Percentiles rank a stretch among this genome's conserved stretches.
phyloP scores from a whole-genome alignment of 2,113 vertebrate species.

The Sylvilagus bachmani region DNA sequence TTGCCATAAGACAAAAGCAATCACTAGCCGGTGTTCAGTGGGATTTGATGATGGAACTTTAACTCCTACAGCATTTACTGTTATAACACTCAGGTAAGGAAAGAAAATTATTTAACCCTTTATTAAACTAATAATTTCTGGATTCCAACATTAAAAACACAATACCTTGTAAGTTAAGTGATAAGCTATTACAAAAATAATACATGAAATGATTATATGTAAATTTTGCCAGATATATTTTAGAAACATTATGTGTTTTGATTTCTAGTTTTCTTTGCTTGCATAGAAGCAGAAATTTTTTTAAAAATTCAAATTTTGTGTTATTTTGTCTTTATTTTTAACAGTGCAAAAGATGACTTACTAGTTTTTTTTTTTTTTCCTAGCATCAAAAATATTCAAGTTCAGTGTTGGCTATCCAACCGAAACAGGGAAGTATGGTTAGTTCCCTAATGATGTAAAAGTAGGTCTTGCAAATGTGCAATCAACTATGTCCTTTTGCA shows the following conservation, averaged over 20 bases:
- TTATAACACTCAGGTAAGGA: slow-evolving; percentile 25
- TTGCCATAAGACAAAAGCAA: slow-evolving; percentile 74
- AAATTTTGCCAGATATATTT: neutral
- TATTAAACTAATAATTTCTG: slow-evolving; percentile 36
- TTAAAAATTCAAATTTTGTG: slow-evolving; percentile 15
- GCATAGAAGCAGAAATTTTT: slow-evolving; percentile 26
- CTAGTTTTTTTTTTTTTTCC: neutral
- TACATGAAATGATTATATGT: neutral
- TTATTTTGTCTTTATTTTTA: slow-evolving; percentile 16
- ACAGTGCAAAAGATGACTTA: neutral
- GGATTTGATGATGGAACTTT: slow-evolving; percentile 84
- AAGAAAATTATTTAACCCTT: slow-evolving; percentile 71
- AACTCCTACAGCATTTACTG: slow-evolving; percentile 51
- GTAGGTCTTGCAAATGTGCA: neutral
- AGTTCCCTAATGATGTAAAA: neutral
- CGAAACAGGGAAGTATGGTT: neutral
- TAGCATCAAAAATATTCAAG: slow-evolving; percentile 32
- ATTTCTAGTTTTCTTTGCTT: neutral
- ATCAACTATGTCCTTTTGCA: neutral
- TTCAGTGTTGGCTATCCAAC: neutral
- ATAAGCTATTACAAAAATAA: slow-evolving; percentile 6
- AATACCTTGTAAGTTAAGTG: neutral
- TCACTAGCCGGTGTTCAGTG: slow-evolving; percentile 78
- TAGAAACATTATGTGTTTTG: slow-evolving; percentile 22
- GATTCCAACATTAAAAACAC: slow-evolving; percentile 54